A percentile compares a stretch with the other conserved stretches of the same genome.
phyloP scores from a whole-genome alignment of 2,113 vertebrate species.

The Halcyon malimbica region DNA sequence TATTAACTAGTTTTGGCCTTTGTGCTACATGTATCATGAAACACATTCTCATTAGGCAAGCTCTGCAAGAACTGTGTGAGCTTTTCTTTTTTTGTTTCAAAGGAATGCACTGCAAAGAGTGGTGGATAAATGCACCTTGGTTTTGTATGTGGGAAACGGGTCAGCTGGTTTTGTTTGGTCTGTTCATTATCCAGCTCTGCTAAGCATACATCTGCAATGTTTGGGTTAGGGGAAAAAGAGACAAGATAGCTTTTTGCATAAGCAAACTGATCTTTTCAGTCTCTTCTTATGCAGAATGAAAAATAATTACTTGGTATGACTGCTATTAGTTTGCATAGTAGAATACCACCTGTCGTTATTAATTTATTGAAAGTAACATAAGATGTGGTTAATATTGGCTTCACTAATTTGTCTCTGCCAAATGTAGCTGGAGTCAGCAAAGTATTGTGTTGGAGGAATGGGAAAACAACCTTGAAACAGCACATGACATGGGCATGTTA shows the following conservation, averaged over 20 bases:
- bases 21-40: background rate
- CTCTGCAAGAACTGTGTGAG: background rate
- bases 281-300: background rate
- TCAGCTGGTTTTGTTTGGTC: constrained; percentile 54
- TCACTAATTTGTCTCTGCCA: background rate
- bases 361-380: background rate
- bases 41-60: background rate
- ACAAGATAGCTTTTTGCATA: background rate
- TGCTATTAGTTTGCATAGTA: background rate
- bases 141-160: background rate
- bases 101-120: background rate
- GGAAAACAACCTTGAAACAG: background rate
- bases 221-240: background rate
- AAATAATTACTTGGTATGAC: background rate
- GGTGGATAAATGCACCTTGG: background rate
- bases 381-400: background rate
- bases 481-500: background rate
- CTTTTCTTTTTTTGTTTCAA: background rate
- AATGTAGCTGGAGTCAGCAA: background rate
- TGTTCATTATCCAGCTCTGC: background rate
- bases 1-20: background rate
- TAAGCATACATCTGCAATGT: background rate
- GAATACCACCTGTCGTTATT: background rate
- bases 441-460: background rate
- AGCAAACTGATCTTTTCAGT: background rate